Percentiles rank a stretch among this genome's conserved stretches.
Conservation (phyloP, 2,113 vertebrate genomes). For the Pituophis catenifer region DNA sequence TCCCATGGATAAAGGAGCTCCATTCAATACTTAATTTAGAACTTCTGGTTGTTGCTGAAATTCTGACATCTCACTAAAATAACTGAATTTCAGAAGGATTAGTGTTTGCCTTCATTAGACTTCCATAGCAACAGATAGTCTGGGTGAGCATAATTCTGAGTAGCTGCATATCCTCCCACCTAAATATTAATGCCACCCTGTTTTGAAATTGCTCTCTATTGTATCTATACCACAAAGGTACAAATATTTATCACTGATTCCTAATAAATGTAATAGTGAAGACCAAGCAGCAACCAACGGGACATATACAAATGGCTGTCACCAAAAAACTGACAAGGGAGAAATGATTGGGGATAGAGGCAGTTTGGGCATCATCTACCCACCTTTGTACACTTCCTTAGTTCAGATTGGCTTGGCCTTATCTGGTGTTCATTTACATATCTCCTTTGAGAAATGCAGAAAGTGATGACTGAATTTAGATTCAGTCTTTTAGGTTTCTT, state of each 20-base stretch:
- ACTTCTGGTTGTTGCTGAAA: neutral
- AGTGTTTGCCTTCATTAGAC: neutral
- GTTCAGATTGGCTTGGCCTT: neutral
- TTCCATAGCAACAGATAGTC: neutral
- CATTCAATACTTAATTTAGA: neutral
- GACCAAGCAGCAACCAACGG: neutral
- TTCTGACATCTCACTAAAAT: neutral
- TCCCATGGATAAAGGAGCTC: neutral
- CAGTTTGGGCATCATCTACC: neutral
- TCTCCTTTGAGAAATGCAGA: neutral
- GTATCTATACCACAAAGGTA: neutral
- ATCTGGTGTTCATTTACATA: neutral
- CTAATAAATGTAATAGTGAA: neutral
- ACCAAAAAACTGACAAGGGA: neutral
- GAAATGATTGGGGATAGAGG: too few species aligned
- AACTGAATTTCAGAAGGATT: neutral
- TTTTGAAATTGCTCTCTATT: neutral
- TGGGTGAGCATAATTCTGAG: neutral
- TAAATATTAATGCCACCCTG: neutral
- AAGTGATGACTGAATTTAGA: neutral
- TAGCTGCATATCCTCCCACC: neutral
- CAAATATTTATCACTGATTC: neutral
- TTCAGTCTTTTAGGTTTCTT: neutral
- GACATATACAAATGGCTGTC: neutral
- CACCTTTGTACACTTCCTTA: neutral